Evolutionary conservation across 2,113 vertebrate genomes (phyloP).

Genomic region (Hippocampus guttulatus): DNA sequence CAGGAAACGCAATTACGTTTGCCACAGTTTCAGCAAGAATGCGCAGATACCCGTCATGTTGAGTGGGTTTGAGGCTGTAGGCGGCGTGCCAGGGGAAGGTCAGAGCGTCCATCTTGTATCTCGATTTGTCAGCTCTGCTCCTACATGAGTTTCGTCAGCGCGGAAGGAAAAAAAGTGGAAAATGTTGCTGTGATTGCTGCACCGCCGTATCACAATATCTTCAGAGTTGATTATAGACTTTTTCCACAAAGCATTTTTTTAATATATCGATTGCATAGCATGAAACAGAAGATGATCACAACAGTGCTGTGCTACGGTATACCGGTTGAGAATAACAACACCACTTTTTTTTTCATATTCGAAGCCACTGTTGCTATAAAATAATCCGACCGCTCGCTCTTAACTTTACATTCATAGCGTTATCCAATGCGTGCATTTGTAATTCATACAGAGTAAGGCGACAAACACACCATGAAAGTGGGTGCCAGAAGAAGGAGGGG

Average conservation of each 20-base stretch:
- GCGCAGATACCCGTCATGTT: constrained; percentile 66
- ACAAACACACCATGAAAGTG: constrained; percentile 67
- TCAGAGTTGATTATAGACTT: constrained; percentile 10
- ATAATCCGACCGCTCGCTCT: constrained; percentile 27
- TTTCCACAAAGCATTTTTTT: neutral
- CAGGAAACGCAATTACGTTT: constrained; percentile 73
- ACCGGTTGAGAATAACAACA: constrained; percentile 10
- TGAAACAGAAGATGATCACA: too few relatives aligned
- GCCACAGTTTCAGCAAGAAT: constrained; percentile 65
- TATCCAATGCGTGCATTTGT: constrained; percentile 56
- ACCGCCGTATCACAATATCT: constrained; percentile 37
- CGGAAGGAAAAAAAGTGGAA: constrained; percentile 53
- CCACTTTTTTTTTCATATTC: constrained; percentile 12
- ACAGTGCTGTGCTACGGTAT: too few relatives aligned
- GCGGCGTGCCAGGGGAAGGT: constrained; percentile 74
- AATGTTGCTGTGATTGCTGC: constrained; percentile 59
- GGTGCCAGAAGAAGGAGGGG: constrained; percentile 58
- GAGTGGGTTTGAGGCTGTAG: constrained; percentile 70
- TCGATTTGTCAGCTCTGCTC: constrained; percentile 67
- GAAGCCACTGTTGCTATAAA: constrained; percentile 26
- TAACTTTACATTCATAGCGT: constrained; percentile 53
- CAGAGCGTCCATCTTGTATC: constrained; percentile 74
- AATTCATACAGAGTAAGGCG: constrained; percentile 60
- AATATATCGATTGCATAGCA: neutral
- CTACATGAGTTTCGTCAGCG: constrained; percentile 65